Conservation (phyloP, 2,888 invertebrate genomes). For the Nineta flava region DNA sequence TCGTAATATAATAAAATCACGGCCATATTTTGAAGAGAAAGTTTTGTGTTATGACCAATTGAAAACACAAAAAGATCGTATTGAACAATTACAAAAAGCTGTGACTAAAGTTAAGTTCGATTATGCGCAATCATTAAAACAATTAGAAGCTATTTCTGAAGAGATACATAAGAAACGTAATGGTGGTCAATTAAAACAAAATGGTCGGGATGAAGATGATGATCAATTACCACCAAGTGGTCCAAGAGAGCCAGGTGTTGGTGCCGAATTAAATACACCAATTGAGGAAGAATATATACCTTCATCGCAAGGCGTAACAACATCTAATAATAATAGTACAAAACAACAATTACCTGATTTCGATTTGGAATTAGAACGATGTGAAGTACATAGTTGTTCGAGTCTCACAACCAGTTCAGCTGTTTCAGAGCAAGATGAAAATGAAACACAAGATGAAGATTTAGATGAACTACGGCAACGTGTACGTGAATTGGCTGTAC, state of each 20-base stretch:
- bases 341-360: slow-evolving; percentile 28
- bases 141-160: slow-evolving; percentile 81
- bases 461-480: slow-evolving; percentile 50
- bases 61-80: slow-evolving; percentile 69
- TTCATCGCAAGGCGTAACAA: background rate
- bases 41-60: slow-evolving; percentile 71
- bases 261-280: slow-evolving; percentile 35
- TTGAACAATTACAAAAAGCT: slow-evolving; percentile 63
- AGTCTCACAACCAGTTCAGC: slow-evolving; percentile 33
- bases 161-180: slow-evolving; percentile 63
- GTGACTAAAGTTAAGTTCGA: slow-evolving; percentile 64
- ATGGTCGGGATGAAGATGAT: slow-evolving; percentile 11
- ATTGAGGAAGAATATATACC: slow-evolving; percentile 17
- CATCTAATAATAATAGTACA: background rate
- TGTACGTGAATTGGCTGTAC: slow-evolving; percentile 53
- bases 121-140: slow-evolving; percentile 67
- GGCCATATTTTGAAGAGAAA: slow-evolving; percentile 84
- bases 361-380: slow-evolving; percentile 38
- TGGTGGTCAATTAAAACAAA: slow-evolving; percentile 25
- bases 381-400: slow-evolving; percentile 35
- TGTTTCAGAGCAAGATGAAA: slow-evolving; percentile 31
- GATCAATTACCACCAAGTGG: slow-evolving; percentile 31
- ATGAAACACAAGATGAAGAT: slow-evolving; percentile 23
- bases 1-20: slow-evolving; percentile 69
- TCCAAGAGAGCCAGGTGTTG: slow-evolving; percentile 47